Percentiles rank a stretch among this genome's conserved stretches.
phyloP scores from a whole-genome alignment of 2,888 invertebrate genomes.

The Rotaria magnacalcarata region DNA sequence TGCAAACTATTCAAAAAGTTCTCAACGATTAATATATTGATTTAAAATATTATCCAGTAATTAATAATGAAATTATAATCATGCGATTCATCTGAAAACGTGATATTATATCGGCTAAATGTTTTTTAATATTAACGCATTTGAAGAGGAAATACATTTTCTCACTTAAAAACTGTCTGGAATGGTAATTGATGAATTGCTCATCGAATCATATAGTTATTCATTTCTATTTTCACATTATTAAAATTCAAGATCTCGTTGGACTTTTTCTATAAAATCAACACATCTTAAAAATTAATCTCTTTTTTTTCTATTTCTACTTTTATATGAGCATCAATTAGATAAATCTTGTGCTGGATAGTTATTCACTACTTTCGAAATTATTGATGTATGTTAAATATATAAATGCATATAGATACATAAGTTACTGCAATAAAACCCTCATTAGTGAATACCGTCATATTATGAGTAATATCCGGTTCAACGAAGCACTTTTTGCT shows the following conservation, averaged over 20 bases:
- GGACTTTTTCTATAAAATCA: background rate
- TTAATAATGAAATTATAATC: background rate
- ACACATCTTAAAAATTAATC: background rate
- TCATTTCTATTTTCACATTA: background rate
- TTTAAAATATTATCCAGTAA: background rate
- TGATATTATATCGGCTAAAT: background rate
- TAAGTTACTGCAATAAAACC: too few relatives aligned
- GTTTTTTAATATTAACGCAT: background rate
- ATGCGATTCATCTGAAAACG: background rate
- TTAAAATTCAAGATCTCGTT: background rate
- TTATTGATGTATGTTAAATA: too few relatives aligned
- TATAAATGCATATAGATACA: too few relatives aligned
- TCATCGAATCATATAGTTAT: background rate
- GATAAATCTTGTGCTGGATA: too few relatives aligned
- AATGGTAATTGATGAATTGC: background rate
- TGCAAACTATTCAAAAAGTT: too few relatives aligned
- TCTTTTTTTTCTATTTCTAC: background rate
- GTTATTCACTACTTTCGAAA: too few relatives aligned
- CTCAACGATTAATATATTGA: background rate
- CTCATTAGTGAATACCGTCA: too few relatives aligned
- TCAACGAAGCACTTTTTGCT: too few relatives aligned
- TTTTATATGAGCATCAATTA: too few relatives aligned
- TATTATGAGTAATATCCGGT: too few relatives aligned
- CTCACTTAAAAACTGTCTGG: background rate
- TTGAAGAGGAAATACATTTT: background rate